Evolutionary conservation across 2,888 invertebrate species (phyloP), one percentile per base, ranked within the genome.

Genomic region (Cataglyphis livida): DNA sequence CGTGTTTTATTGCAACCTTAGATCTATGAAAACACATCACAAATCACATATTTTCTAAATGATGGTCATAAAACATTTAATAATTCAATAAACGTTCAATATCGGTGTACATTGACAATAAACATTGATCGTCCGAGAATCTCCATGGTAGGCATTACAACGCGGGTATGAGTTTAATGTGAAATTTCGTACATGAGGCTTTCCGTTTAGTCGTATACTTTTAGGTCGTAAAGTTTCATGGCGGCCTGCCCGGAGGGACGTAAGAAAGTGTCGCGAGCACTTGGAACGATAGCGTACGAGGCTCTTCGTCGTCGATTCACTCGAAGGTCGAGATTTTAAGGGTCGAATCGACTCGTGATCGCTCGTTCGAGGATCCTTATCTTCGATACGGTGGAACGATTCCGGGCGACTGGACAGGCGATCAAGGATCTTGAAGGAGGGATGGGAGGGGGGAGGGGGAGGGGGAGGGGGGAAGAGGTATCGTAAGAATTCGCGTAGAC

Each of bases 291-390:
- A 79, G 71, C 81, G 73, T 84, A 82, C 84, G 87, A 83, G 82
- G 71, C 76, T 65, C 82, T 62, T 76, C 81, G 81, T 54, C 75
- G 87, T 81, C 89, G 87, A 88, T 88, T 84, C 86, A 88, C 90
- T 91, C 86, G 88, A 89, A 84, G 85, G 84, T 89, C 88, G 88
- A 87, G 91, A 91, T 91, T 91, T 87, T 86, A 86, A 90, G 88
- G 87, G 87, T 84, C 84, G 89, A 88, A 71, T 85, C 87, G 90
- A 89, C 83, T 85, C 68, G 79, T 84, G 87, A 88, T 88, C 87
- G 86, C 83, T 87, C 89, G 87, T 89, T 89, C 89, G 86, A 90
- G 88, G 89, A 90, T 90, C 89, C 91, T 91, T 88, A 89, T 90
- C 89, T 85, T 78, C 85, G 88, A 91, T 87, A 88, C 86, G 90